Evolutionary conservation across 2,888 invertebrate genomes (phyloP), one percentile per base, ranked within the genome.

Genomic region (Drosophila villosipedis): DNA sequence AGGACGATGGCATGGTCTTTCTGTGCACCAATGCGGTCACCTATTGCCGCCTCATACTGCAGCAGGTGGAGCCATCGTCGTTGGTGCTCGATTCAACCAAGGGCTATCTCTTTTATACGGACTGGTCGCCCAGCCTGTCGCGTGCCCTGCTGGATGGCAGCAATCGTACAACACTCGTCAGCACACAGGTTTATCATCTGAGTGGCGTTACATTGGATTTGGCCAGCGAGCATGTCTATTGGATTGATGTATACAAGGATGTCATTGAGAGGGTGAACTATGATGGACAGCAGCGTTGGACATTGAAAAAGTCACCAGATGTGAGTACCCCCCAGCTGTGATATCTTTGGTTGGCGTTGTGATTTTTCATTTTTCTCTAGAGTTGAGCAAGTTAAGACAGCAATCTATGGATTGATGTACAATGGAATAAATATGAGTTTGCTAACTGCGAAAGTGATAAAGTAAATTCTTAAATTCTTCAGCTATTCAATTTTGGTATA

Each of bases 231-330:
- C 94, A 95, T 88, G 94, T 97, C 30, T 97, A 96, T 93, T 97
- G 97, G 97, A 95, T 96, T 64, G 97, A 97, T 93, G 95, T 95
- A 10, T 97, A 96, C 93, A 94, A 97, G 84, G 97, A 97, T 94
- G 95, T 95, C 86, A 95, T 97, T 7, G 97, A 97, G 93, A 94
- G 96, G 72, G 95, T 96, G 30, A 95, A 96, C 94, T 97, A 97
- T 93, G 94, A 96, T 91, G 97, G 97, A 14, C 93, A 93, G 22
- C 94, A 95, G 87, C 94, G 97, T 65, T 93, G 93, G 93, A 89
- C 92, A 10, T 82, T 93, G 72, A 92, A 92, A 66, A 93, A 93
- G 73, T 82, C 89, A 31, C 76, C 91, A 16, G 91, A 92, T 88
- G 93, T 93, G 76, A 91, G 90, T 91, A 37, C 14, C 19, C 4